Base-by-base conservation (phyloP, 2,888 invertebrate genomes). In the Dorcus hopei region DNA sequence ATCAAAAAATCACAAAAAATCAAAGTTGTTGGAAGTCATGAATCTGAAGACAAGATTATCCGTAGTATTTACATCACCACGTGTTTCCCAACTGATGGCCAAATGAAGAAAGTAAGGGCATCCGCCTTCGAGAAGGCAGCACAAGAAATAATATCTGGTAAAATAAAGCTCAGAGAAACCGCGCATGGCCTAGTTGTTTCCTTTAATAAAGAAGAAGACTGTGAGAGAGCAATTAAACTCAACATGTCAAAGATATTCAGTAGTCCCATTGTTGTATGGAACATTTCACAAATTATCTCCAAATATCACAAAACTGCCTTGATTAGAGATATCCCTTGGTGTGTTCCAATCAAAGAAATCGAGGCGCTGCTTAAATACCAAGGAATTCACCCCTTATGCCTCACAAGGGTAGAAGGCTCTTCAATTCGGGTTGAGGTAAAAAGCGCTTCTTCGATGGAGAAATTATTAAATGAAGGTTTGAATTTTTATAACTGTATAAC, bases 311-410 rank as follows among this genome's bases (percentile, higher is more conserved):
- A 80, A 49, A 65, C 63, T 3, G 73, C 81, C 6, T 65, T 80
- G 11, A 71, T 82, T 57, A 76, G 77, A 38, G 80, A 81, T 57
- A 78, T 82, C 4, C 82, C 82, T 4, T 80, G 80, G 80, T 80
- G 80, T 2, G 80, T 82, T 54, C 79, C 80, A 1, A 69, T 80
- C 4, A 74, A 78, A 58, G 82, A 82, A 67, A 66, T 82, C 7
- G 76, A 77, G 56, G 75, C 78, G 2, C 79, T 81, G 5, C 68
- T 82, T 26, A 68, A 73, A 16, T 74, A 75, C 52, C 81, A 81
- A 67, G 80, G 80, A 16, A 77, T 81, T 47, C 43, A 48, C 39
- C 57, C 60, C 9, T 39, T 53, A 9, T 50, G 57, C 8, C 47
- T 54, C 9, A 53, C 53, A 8, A 49, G 60, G 42, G 53, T 43